phyloP scores from a whole-genome alignment of 2,888 invertebrate genomes.

The Drosophila lacicola region DNA sequence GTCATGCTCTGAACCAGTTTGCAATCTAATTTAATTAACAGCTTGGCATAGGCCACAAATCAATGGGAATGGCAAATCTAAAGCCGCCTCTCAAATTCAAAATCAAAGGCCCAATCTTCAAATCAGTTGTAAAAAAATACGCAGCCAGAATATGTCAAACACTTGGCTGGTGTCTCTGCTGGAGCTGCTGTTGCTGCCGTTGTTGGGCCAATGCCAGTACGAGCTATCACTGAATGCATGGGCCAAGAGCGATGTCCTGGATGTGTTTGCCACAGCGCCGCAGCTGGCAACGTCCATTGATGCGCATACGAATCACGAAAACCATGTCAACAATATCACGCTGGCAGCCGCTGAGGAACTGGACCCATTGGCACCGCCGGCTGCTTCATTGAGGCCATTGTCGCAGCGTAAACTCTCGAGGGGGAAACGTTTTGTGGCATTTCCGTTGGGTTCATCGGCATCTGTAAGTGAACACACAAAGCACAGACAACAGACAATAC shows the following conservation, averaged over 20 bases:
- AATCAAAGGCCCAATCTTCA: constrained; percentile 26
- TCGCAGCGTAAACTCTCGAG: constrained; percentile 73
- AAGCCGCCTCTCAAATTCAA: constrained; percentile 5
- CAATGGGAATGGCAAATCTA: constrained; percentile 24
- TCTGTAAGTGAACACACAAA: constrained; percentile 84
- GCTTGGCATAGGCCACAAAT: constrained; percentile 32
- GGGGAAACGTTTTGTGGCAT: constrained; percentile 86
- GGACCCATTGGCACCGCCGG: constrained; percentile 57
- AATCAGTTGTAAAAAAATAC: constrained; percentile 58
- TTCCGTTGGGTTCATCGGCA: constrained; percentile 87
- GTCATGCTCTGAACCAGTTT: constrained; percentile 35
- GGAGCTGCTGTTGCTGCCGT: constrained; percentile 10
- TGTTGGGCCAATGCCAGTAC: constrained; percentile 41
- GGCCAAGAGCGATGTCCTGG: constrained; percentile 39
- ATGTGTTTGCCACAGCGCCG: constrained; percentile 39
- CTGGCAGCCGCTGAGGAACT: constrained; percentile 45
- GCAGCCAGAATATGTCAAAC: constrained; percentile 51
- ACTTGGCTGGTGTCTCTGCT: constrained; percentile 37
- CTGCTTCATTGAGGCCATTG: constrained; percentile 47
- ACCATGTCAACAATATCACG: constrained; percentile 61
- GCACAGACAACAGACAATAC: constrained; percentile 12
- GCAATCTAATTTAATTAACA: constrained; percentile 74
- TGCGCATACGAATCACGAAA: constrained; percentile 25
- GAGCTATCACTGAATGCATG: constrained; percentile 14
- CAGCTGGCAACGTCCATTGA: constrained; percentile 35